Conservation (phyloP, 1,140 invertebrate genomes). For the Holotrichia oblita region DNA sequence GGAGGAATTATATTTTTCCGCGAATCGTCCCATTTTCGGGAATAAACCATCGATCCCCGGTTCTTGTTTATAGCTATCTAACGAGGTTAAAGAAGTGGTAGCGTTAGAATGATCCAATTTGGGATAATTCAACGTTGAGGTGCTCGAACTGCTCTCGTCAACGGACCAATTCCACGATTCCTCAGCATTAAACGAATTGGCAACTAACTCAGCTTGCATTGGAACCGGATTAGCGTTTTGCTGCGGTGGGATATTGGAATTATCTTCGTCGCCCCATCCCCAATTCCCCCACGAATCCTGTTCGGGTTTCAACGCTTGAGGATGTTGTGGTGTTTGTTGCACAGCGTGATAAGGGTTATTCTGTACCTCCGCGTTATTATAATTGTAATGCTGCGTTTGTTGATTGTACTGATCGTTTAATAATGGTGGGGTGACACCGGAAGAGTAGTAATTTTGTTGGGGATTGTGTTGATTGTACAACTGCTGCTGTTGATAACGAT, state of each 20-base stretch:
- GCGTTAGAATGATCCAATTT: slow-evolving; percentile 10
- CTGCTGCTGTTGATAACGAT: slow-evolving; percentile 43
- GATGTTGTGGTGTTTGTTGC: slow-evolving; percentile 29
- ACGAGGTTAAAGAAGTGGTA: background rate
- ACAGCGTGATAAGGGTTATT: slow-evolving; percentile 37
- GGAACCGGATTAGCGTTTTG: slow-evolving; percentile 16
- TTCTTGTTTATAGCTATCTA: slow-evolving; percentile 22
- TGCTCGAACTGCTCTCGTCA: slow-evolving; percentile 47
- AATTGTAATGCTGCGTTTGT: slow-evolving; percentile 44
- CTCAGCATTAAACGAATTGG: slow-evolving; percentile 61
- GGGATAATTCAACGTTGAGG: background rate
- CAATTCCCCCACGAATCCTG: slow-evolving; percentile 56
- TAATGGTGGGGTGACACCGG: background rate
- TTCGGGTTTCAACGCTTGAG: background rate
- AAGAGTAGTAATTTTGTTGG: slow-evolving; percentile 39
- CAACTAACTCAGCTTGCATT: slow-evolving; percentile 44
- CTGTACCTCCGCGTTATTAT: slow-evolving; percentile 49
- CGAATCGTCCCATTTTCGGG: slow-evolving; percentile 43
- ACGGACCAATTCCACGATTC: slow-evolving; percentile 61
- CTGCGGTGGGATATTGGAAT: slow-evolving; percentile 54
- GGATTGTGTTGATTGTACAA: slow-evolving; percentile 41
- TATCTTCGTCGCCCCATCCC: slow-evolving; percentile 60
- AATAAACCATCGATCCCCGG: slow-evolving; percentile 31
- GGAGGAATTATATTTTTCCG: slow-evolving; percentile 36
- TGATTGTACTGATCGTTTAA: slow-evolving; percentile 51